These are phyloP conservation scores for Mylabris sibirica DNA, from an alignment of 2,888 invertebrate species.

Conservation along the genomic window DNA sequence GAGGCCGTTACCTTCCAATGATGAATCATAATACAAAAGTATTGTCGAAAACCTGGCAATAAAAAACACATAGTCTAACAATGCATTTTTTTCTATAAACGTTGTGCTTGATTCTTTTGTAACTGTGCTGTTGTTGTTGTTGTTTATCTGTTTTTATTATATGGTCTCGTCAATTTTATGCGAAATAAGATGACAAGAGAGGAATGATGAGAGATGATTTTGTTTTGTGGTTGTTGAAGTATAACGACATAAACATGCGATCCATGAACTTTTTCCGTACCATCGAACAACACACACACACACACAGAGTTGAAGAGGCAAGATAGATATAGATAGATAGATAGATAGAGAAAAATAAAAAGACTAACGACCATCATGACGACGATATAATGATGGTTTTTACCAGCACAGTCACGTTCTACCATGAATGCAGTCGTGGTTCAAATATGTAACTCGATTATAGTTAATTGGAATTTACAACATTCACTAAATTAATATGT, in stretches of 20 bases:
- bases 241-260: not conserved
- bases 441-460: constrained; percentile 40
- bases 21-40: not conserved
- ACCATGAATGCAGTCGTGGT: constrained; percentile 33
- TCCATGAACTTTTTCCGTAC: constrained; percentile 24
- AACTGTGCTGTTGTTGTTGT: too few relatives aligned
- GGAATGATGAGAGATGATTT: not conserved
- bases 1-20: constrained; percentile 9
- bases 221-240: not conserved
- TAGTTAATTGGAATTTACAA: constrained; percentile 41
- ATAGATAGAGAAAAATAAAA: not conserved
- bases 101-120: not conserved
- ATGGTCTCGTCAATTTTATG: not conserved
- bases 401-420: constrained; percentile 42
- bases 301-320: constrained; percentile 2
- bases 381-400: constrained; percentile 35
- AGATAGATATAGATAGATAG: not conserved
- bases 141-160: constrained; percentile 3
- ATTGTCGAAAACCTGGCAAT: not conserved
- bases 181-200: not conserved
- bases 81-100: not conserved
- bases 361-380: not conserved
- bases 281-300: constrained; percentile 28
- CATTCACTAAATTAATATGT: constrained; percentile 28
- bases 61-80: not conserved